phyloP scores from a whole-genome alignment of 2,797 vertebrate species.

The Gambusia yucatana region DNA sequence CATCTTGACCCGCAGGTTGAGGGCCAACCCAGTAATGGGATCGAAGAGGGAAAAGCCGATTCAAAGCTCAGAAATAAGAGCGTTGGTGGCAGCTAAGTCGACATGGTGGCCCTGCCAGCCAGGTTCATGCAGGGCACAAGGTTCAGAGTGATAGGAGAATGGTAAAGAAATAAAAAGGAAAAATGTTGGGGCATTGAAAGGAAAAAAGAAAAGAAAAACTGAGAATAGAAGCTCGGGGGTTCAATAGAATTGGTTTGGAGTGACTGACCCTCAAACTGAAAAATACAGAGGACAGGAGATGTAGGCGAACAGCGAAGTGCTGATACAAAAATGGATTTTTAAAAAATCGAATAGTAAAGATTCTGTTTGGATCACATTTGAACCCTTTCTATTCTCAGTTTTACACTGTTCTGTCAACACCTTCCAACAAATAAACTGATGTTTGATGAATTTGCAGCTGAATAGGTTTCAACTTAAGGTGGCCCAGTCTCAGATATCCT shows the following conservation, averaged over 20 bases:
- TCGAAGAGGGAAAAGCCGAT: conserved; percentile 59
- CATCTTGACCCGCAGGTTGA: conserved; percentile 32
- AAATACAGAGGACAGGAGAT: background rate
- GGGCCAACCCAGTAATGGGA: conserved; percentile 46
- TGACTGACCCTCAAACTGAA: background rate
- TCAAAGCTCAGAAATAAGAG: conserved; percentile 59
- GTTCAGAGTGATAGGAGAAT: conserved; percentile 1
- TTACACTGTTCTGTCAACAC: background rate
- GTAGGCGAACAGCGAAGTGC: background rate
- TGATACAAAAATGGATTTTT: background rate
- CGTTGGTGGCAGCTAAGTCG: conserved; percentile 39
- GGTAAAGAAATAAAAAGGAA: background rate
- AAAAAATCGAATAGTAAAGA: background rate
- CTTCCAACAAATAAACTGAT: background rate
- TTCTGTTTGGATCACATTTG: background rate
- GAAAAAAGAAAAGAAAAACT: background rate
- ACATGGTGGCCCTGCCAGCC: conserved; percentile 18
- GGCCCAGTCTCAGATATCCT: conserved; percentile 54
- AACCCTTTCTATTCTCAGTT: background rate
- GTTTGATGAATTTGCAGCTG: conserved; percentile 59
- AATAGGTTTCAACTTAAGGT: conserved; percentile 32
- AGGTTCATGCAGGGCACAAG: conserved; percentile 21
- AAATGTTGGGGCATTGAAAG: background rate
- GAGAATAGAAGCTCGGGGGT: background rate
- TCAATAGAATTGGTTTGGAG: conserved; percentile 22